Evolutionary conservation across 92 coral and sea anemone species (phyloP), one percentile per base, ranked within the genome.

Genomic region (Meandrina meandrites): DNA sequence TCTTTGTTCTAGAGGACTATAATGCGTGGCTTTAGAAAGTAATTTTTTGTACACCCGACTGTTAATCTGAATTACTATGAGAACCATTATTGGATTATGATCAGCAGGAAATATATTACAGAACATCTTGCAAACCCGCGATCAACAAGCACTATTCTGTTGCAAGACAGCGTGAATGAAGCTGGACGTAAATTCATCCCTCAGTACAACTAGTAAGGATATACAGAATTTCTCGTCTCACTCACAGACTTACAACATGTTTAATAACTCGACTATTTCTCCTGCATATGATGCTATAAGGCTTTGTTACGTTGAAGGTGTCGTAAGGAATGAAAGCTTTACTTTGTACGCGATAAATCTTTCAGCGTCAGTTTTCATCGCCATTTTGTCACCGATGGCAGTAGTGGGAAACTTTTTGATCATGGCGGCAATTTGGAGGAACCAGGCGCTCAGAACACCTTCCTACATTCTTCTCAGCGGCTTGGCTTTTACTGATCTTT

Each of bases 401-500:
- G 75, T n/a, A 2, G 75, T 16, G 34, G 75, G 75, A 16, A 69
- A 69, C 19, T 0, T 6, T 14, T 28, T 69, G 75, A 16, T 69
- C 0, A 9, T 69, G 40, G 75, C 37, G 75, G 75, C 31, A n/a
- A 28, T 69, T 69, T 69, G 75, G 75, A 28, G 35, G 75, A 69
- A 34, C 28, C 37, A 69, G 40, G n/a, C 75, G 1, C 75, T 69
- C 15, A 69, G 40, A 69, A 69, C 75, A 69, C 37, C 75, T 14
- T 69, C 75, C 40, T 69, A 28, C 40, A 34, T 69, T 28, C 14
- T 69, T 4, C 37, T 69, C 15, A 14, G 75, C 34, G 34, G 75
- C n/a, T 69, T 69, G 75, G 75, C 40, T 11, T 69, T 69, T 28
- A 69, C 75, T 69, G 75, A 69, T 27, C 28, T 69, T 69, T 69